A percentile compares a stretch with the other conserved stretches of the same genome.
These are phyloP conservation scores for Oryzias melastigma DNA, from an alignment of 2,113 vertebrate genomes.

Conservation along the genomic window DNA sequence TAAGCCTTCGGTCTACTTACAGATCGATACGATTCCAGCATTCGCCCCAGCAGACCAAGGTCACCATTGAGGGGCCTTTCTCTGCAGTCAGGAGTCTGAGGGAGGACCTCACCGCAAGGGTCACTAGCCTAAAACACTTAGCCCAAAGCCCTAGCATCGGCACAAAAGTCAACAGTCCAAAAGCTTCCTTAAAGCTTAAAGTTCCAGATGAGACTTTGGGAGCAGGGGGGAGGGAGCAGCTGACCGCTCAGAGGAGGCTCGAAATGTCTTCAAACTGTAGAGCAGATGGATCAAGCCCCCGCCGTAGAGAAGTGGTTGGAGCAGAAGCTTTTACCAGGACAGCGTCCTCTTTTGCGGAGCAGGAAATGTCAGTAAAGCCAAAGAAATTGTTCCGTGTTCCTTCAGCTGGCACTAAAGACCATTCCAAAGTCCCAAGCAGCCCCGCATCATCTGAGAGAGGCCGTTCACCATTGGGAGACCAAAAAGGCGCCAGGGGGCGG, in stretches of 20 bases:
- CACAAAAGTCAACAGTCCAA: slow-evolving; percentile 22
- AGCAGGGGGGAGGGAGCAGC: background rate
- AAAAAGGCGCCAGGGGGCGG: background rate
- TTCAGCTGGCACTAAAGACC: background rate
- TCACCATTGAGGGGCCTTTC: slow-evolving; percentile 49
- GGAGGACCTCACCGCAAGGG: slow-evolving; percentile 36
- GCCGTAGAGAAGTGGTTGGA: background rate
- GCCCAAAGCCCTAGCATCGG: background rate
- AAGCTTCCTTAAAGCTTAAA: background rate
- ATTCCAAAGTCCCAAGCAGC: slow-evolving; percentile 5
- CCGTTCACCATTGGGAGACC: background rate
- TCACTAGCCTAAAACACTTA: slow-evolving; percentile 2
- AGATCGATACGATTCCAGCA: slow-evolving; percentile 39
- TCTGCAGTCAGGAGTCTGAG: slow-evolving; percentile 37
- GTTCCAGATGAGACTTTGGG: background rate
- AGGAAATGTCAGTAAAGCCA: slow-evolving; percentile 8
- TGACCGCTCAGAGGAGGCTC: no score
- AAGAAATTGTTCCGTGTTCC: background rate
- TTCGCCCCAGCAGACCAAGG: background rate
- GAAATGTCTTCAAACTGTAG: background rate
- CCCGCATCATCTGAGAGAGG: background rate
- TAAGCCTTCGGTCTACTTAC: slow-evolving; percentile 32
- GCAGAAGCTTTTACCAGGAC: slow-evolving; percentile 8
- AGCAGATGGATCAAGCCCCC: background rate
- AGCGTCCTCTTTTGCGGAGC: background rate